Base-by-base conservation (phyloP, 92 coral and sea anemone species). In the Porites divaricata region DNA sequence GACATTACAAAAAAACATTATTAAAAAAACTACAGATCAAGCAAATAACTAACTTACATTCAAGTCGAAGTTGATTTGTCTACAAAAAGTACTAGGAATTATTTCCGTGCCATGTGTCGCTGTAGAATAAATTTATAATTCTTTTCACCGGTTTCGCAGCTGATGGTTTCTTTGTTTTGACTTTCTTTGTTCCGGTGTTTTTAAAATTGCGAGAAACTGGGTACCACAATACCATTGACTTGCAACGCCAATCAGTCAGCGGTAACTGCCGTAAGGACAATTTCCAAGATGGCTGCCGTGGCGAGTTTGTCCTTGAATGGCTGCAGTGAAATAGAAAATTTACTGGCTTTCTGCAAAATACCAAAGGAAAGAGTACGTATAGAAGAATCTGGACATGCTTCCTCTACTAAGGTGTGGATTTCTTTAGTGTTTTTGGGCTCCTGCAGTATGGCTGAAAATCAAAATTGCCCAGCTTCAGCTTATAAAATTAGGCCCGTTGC, bases 281-380 rank as follows among this genome's bases (percentile, higher is more conserved):
- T 61, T 70, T 86, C 13, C 89, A 94, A 91, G 70, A 92, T 92
- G 98, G 94, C 95, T 75, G 92, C 94, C 14, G 52, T n/a, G n/a
- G n/a, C 77, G 61, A 48, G 53, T 22, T 80, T 94, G 88, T 21
- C 53, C 57, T 8, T 89, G 19, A 90, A 92, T 76, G 98, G 95
- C 57, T 92, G 95, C 26, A 7, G 25, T 20, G 95, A 92, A 69
- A 81, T 94, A 35, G 93, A 83, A 66, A 84, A 71, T 81, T 90
- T 94, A 64, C 57, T 89, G 57, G 88, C 78, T 49, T 89, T 92
- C 22, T 94, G 98, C 52, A 79, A 68, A 23, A 84, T 90, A 77
- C 86, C 95, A n/a, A 72, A 73, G 61, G 79, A 91, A 23, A 88
- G 89, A 63, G 65, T 93, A 52, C 73, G 62, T 45, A 24, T 94